Evolutionary conservation across 2,888 invertebrate species (phyloP), one percentile per base, ranked within the genome.

Genomic region (Tetragnatha montana): DNA sequence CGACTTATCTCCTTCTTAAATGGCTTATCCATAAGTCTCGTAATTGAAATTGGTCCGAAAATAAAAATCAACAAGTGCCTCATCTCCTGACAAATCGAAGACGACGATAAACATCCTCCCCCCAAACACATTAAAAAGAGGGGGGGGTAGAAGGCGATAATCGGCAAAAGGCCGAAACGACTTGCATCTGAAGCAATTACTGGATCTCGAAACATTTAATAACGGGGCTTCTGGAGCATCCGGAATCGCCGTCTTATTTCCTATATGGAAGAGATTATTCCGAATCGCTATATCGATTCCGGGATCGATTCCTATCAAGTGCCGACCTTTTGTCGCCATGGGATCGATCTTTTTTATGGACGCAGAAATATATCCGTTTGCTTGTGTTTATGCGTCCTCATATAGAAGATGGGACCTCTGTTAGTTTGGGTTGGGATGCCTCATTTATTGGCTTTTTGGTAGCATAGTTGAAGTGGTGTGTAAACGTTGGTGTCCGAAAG

Each of bases 151-250:
- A 73, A 14, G 17, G 17, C 60, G 47, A 71, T 81, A 50, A 81
- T 81, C 81, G 22, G 70, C 70, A n/a, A 47, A 21, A 21, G 8
- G 70, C 69, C 51, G 85, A 86, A 68, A 86, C 79, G 85, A 50
- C 51, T 60, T 21, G 60, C 82, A 82, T 60, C 60, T 73, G 73
- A 86, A 86, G 85, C 79, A 86, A 86, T 86, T 86, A 79, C 73
- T 22, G 22, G 73, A 10, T 50, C 71, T 50, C 60, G 79, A 73
- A 79, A 79, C 79, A 51, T 79, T 86, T 86, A 71, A 86, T 86
- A 86, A 71, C 79, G 19, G 70, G 12, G 21, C 21, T 49, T 71
- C 47, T 50, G 19, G 49, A 19, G 49, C 50, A 19, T 50, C 21
- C 51, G 19, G 69, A 70, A 19, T 70, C 19, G 35, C n/a, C 50